Evolutionary conservation across 2,113 vertebrate species (phyloP).

Genomic region (Campylomormyrus numenius): DNA sequence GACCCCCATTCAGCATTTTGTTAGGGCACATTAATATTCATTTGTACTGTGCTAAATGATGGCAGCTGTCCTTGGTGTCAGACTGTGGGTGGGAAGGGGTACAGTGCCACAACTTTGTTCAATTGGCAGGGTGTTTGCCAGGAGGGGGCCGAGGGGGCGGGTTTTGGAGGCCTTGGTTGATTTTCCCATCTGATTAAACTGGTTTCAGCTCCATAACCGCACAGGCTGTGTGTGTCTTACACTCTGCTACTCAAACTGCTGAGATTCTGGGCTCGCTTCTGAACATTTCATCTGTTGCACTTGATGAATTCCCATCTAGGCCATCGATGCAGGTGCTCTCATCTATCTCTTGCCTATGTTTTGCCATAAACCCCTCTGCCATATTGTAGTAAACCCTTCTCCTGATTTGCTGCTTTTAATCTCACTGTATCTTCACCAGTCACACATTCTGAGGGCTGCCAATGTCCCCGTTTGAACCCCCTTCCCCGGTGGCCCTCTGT

Average conservation of each 20-base stretch:
- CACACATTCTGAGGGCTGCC: background rate
- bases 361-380: background rate
- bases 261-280: background rate
- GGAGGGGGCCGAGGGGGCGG: background rate
- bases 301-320: background rate
- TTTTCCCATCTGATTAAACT: background rate
- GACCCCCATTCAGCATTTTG: background rate
- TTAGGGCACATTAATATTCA: background rate
- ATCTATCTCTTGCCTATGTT: background rate
- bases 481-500: background rate
- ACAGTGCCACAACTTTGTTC: background rate
- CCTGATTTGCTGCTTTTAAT: background rate
- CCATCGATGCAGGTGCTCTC: background rate
- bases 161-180: background rate
- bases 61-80: background rate
- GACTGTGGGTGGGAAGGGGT: background rate
- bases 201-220: background rate
- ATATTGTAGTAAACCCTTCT: background rate
- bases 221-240: background rate
- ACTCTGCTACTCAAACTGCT: background rate
- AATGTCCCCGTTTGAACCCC: background rate
- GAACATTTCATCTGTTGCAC: background rate
- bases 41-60: background rate
- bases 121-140: background rate
- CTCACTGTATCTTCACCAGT: background rate